A percentile compares a stretch with the other conserved stretches of the same genome.
Conservation (phyloP, 2,797 vertebrate species). For the Ctenosaura bakeri region DNA sequence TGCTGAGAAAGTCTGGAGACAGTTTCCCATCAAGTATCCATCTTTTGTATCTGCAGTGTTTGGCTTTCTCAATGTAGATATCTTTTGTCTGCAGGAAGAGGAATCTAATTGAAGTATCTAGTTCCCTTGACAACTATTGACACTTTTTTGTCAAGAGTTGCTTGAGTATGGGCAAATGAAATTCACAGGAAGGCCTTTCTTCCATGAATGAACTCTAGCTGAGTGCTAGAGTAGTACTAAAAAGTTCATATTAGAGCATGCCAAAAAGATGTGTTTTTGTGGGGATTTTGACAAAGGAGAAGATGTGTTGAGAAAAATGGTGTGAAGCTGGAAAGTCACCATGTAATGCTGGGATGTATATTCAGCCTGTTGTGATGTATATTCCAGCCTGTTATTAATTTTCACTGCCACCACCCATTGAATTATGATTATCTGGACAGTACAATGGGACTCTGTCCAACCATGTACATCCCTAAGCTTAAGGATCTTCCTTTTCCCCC, state of each 20-base stretch:
- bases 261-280: background rate
- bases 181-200: background rate
- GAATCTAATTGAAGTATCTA: background rate
- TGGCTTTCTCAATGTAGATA: background rate
- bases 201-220: background rate
- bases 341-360: too few species aligned
- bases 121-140: background rate
- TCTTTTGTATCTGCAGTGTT: background rate
- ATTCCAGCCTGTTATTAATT: too few species aligned
- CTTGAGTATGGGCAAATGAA: background rate
- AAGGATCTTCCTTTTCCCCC: too few species aligned
- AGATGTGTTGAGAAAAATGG: background rate
- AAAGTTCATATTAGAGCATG: background rate
- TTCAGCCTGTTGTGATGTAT: too few species aligned
- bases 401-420: too few species aligned
- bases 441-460: too few species aligned
- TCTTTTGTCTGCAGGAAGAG: background rate
- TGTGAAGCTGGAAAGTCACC: too few species aligned
- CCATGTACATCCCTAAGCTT: too few species aligned
- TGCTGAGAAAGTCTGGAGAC: background rate
- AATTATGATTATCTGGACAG: too few species aligned
- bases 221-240: background rate
- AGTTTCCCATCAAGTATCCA: background rate
- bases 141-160: background rate
- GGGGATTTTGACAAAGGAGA: background rate